Evolutionary conservation across 2,888 invertebrate species (phyloP), one percentile per base, ranked within the genome.

Genomic region (Macrosoma leucophasiata): DNA sequence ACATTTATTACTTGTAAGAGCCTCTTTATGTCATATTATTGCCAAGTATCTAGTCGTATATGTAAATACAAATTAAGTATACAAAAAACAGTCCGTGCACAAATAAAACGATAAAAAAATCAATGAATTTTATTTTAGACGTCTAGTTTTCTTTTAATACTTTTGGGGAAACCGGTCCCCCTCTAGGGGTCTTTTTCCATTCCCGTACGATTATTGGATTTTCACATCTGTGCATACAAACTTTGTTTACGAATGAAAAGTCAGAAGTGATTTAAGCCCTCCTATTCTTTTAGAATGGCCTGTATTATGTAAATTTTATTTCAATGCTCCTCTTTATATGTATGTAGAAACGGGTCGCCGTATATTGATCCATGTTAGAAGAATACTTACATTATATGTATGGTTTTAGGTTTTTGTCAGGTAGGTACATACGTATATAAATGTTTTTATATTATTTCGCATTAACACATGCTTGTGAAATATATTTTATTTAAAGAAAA

Each of bases 51-150:
- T 66, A 63, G 65, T 63, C 61, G 50, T 58, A 49, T 43, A 52
- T 51, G 55, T 51, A 43, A 48, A 47, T 46, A 57, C 46, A 41
- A 42, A 58, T 53, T 45, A 52, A 52, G 43, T 45, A 44, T 42
- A 51, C 46, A 43, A 15, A 41, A 41, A 26, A 39, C 49, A 46
- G 34, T 23, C 7, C 21, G 14, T 31, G 25, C 31, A 29, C 17
- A 32, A 39, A 42, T 42, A 44, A 44, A 47, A 47, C 37, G 66
- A 62, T 52, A 57, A 57, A 62, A 69, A 73, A 73, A 70, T 69
- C 73, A 58, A 75, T 78, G 74, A 76, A 77, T 77, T 75, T 74
- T 76, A 69, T 76, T 73, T 75, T 65, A 64, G 58, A 60, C 70
- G 66, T 75, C 18, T 13, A 17, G 12, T 19, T 25, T 25, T 14